Conservation (phyloP, 1,140 invertebrate genomes). For the Periplaneta americana region DNA sequence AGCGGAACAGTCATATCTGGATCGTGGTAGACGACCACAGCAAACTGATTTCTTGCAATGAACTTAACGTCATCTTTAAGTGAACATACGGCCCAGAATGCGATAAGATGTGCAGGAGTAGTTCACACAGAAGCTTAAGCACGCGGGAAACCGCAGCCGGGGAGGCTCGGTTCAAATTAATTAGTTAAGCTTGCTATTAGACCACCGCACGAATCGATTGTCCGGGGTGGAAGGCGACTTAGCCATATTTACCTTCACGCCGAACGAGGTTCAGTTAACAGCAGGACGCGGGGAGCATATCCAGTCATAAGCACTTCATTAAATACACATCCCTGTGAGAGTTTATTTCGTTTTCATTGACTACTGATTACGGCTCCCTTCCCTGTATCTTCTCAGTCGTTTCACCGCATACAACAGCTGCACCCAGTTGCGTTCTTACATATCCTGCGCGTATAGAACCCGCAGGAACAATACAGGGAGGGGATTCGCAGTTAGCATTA, state of each 20-base stretch:
- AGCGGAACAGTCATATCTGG: too few relatives aligned
- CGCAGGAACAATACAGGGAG: too few relatives aligned
- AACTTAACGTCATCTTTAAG: too few relatives aligned
- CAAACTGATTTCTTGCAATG: too few relatives aligned
- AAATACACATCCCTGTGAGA: conserved; percentile 8
- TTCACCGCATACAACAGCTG: background rate
- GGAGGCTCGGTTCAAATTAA: too few relatives aligned
- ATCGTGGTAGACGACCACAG: too few relatives aligned
- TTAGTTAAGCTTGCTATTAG: too few relatives aligned
- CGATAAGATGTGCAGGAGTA: too few relatives aligned
- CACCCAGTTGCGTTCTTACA: background rate
- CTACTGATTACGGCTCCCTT: background rate
- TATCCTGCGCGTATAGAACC: background rate
- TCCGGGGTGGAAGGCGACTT: background rate
- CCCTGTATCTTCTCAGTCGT: background rate
- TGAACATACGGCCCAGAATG: too few relatives aligned
- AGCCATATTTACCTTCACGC: background rate
- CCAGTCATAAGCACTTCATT: conserved; percentile 2
- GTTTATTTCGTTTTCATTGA: conserved; percentile 2
- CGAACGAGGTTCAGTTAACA: background rate
- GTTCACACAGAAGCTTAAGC: too few relatives aligned
- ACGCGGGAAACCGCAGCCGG: too few relatives aligned
- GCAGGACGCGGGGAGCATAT: background rate
- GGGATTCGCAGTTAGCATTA: too few relatives aligned
- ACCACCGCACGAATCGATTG: background rate